phyloP scores from a whole-genome alignment of 2,888 invertebrate genomes.

The Pristionchus japonicus region DNA sequence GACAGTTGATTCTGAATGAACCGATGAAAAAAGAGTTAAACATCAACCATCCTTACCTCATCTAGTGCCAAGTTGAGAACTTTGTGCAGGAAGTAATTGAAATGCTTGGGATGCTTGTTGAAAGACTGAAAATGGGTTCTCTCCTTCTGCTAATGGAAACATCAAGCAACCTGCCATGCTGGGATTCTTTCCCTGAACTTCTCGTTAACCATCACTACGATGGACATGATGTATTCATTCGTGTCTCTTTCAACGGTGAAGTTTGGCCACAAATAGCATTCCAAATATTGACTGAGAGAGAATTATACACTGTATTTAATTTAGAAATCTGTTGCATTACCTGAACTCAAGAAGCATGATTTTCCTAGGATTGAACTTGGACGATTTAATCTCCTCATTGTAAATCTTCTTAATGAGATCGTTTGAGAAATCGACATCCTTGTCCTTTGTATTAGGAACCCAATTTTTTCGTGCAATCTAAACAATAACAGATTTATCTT shows the following conservation, averaged over 20 bases:
- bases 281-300: conserved; percentile 95
- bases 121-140: conserved; percentile 57
- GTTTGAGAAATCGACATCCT: conserved; percentile 59
- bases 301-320: neutral
- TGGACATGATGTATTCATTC: conserved; percentile 84
- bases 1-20: conserved; percentile 48
- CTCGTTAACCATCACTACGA: conserved; percentile 98
- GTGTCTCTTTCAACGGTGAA: conserved; percentile 82
- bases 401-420: conserved; percentile 65
- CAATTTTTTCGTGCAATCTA: conserved; percentile 93
- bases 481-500: conserved; percentile 55
- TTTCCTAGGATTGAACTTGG: conserved; percentile 70
- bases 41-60: conserved; percentile 49
- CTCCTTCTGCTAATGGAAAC: neutral
- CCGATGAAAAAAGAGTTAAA: neutral
- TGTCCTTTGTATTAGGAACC: conserved; percentile 85
- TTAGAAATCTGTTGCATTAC: conserved; percentile 42
- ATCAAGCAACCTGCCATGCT: conserved; percentile 85
- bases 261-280: conserved; percentile 96
- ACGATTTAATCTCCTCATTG: conserved; percentile 59
- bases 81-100: conserved; percentile 76
- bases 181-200: conserved; percentile 93
- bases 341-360: conserved; percentile 67
- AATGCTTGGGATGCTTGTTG: conserved; percentile 69
- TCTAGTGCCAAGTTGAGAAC: conserved; percentile 80